Conservation (phyloP, 92 coral and sea anemone species). For the Desmophyllum pertusum region DNA sequence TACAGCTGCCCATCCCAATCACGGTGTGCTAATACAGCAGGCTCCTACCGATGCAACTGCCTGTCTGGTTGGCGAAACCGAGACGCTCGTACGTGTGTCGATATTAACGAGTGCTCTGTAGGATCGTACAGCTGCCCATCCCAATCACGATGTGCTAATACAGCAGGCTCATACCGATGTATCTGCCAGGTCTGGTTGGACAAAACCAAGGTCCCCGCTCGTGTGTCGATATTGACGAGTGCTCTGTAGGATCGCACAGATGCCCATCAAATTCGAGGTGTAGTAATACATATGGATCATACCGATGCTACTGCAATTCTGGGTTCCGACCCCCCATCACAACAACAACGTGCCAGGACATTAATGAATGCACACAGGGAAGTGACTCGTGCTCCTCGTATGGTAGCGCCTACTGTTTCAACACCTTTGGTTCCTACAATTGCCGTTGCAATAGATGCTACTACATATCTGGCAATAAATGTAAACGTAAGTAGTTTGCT, state of each 20-base stretch:
- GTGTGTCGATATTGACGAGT: constrained; percentile 56
- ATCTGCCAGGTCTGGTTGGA: constrained; percentile 44
- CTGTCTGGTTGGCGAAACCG: constrained; percentile 28
- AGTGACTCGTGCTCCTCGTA: constrained; percentile 18
- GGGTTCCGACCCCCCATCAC: too few relatives aligned
- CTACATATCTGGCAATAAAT: constrained; percentile 59
- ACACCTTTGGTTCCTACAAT: constrained; percentile 60
- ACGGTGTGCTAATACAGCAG: constrained; percentile 42
- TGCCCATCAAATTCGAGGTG: too few relatives aligned
- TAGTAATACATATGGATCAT: too few relatives aligned
- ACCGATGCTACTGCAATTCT: too few relatives aligned
- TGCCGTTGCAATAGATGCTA: constrained; percentile 67
- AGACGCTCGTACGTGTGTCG: constrained; percentile 23
- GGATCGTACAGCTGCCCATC: constrained; percentile 47
- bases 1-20: constrained; percentile 50
- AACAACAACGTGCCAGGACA: too few relatives aligned
- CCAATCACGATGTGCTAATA: constrained; percentile 45
- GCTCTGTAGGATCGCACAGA: too few relatives aligned
- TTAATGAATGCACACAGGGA: constrained; percentile 34
- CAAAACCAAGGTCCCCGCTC: background rate
- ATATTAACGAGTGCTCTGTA: constrained; percentile 49
- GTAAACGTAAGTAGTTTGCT: constrained; percentile 41
- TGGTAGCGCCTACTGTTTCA: constrained; percentile 52
- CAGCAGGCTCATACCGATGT: constrained; percentile 48
- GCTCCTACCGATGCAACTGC: constrained; percentile 52